A percentile compares a stretch with the other conserved stretches of the same genome.
phyloP scores from a whole-genome alignment of 2,888 invertebrate species.

The Leucophenga maculata region DNA sequence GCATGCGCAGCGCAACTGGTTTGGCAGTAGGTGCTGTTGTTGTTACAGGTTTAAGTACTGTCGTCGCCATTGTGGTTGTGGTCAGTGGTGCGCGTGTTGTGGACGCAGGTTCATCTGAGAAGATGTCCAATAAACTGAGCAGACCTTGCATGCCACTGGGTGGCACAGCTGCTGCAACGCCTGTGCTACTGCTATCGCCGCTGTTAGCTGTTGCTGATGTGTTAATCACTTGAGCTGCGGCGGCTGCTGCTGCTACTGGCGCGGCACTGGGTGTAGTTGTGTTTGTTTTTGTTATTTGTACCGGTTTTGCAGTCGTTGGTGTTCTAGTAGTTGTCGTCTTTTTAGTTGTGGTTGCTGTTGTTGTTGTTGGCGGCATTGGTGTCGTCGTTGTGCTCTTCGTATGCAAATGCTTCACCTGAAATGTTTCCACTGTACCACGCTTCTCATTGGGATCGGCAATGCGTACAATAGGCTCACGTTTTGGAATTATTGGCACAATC shows the following conservation, averaged over 20 bases:
- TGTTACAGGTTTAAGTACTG: constrained; percentile 53
- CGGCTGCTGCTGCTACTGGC: constrained; percentile 31
- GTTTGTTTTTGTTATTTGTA: constrained; percentile 27
- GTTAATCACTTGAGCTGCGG: constrained; percentile 30
- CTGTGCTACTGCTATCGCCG: not conserved
- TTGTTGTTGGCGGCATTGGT: constrained; percentile 42
- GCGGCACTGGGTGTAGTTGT: constrained; percentile 18
- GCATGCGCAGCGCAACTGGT: constrained; percentile 16
- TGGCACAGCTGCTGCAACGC: constrained; percentile 32
- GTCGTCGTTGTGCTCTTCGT: constrained; percentile 59
- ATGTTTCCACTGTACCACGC: constrained; percentile 65
- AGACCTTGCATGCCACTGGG: constrained; percentile 64
- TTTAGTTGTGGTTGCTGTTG: constrained; percentile 37
- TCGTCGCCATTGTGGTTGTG: constrained; percentile 35
- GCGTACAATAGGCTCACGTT: constrained; percentile 68
- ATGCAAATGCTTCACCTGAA: constrained; percentile 71
- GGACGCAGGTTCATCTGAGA: constrained; percentile 56
- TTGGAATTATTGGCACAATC: constrained; percentile 70
- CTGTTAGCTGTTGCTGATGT: constrained; percentile 16
- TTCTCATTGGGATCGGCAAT: constrained; percentile 66
- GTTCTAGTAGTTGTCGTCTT: constrained; percentile 30
- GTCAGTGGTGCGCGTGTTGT: constrained; percentile 39
- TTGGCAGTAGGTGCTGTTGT: constrained; percentile 19
- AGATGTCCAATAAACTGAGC: constrained; percentile 68
- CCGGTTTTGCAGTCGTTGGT: constrained; percentile 23